A percentile compares a stretch with the other conserved stretches of the same genome.
phyloP scores from a whole-genome alignment of 2,113 vertebrate species.

The Guaruba guarouba region DNA sequence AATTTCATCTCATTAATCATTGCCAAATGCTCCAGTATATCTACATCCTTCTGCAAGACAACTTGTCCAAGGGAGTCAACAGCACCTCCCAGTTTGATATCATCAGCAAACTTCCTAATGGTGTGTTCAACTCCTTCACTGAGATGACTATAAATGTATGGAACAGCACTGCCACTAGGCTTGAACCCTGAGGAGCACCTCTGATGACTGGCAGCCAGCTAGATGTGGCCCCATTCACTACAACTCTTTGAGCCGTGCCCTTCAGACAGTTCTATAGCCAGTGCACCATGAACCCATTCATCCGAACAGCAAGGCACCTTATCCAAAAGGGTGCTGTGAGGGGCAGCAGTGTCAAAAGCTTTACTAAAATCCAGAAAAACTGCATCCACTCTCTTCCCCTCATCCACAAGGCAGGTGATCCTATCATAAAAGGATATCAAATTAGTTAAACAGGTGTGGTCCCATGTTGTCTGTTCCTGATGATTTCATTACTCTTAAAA shows the following conservation, averaged over 20 bases:
- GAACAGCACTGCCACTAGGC: not conserved
- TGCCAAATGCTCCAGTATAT: not conserved
- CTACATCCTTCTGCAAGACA: not conserved
- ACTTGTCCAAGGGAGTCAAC: not conserved
- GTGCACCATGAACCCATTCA: accelerated
- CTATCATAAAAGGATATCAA: not conserved
- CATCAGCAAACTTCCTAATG: not conserved
- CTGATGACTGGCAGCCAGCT: not conserved
- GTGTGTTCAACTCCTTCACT: no score
- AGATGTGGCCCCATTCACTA: not conserved
- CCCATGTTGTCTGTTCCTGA: no score
- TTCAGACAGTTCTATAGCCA: not conserved
- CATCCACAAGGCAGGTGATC: not conserved
- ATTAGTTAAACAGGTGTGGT: not conserved
- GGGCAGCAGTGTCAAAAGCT: not conserved
- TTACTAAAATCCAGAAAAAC: not conserved
- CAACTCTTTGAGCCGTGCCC: not conserved
- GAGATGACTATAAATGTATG: no score
- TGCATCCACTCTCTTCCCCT: not conserved
- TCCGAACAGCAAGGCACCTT: no score
- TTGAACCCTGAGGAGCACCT: not conserved
- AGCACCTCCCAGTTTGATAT: not conserved
- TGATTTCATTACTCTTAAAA: not conserved
- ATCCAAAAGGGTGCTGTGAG: not conserved
- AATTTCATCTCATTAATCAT: not conserved